These are phyloP conservation scores for Orthosia gothica DNA, from an alignment of 2,888 invertebrate genomes.

Conservation along the genomic window DNA sequence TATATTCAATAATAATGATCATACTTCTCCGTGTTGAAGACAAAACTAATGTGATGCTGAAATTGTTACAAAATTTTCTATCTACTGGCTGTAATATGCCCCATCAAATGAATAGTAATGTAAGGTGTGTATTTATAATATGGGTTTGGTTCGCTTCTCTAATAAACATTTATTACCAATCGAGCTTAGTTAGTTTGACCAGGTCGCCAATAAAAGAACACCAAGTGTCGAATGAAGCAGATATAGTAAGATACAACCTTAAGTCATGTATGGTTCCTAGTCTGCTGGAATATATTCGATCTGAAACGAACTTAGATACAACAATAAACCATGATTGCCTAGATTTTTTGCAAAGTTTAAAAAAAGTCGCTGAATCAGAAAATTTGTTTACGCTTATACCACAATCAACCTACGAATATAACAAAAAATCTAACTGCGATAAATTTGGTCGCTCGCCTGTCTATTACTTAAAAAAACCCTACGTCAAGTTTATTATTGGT, in stretches of 20 bases:
- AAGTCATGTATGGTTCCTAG: conserved; percentile 25
- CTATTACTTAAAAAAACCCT: conserved; percentile 44
- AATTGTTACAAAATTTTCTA: conserved; percentile 44
- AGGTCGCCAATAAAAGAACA: background rate
- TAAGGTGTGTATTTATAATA: conserved; percentile 1
- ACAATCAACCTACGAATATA: conserved; percentile 14
- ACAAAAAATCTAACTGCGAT: conserved; percentile 31
- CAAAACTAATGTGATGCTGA: conserved; percentile 45
- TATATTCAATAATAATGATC: conserved; percentile 43
- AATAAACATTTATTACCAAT: background rate
- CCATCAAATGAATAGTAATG: conserved; percentile 1
- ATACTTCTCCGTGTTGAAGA: conserved; percentile 42
- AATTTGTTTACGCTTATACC: background rate
- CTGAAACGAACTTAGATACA: conserved; percentile 4
- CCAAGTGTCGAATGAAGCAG: background rate
- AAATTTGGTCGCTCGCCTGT: conserved; percentile 34
- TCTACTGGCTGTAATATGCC: conserved; percentile 38
- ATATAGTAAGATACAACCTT: conserved; percentile 3
- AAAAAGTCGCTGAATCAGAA: background rate
- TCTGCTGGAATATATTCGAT: background rate
- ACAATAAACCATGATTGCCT: background rate
- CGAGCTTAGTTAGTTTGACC: background rate
- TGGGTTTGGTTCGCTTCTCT: background rate
- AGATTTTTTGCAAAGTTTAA: background rate
- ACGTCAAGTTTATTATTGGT: conserved; percentile 27